Evolutionary conservation across 2,888 invertebrate species (phyloP), one percentile per base, ranked within the genome.

Genomic region (Sinopyrophorus schimmeli): DNA sequence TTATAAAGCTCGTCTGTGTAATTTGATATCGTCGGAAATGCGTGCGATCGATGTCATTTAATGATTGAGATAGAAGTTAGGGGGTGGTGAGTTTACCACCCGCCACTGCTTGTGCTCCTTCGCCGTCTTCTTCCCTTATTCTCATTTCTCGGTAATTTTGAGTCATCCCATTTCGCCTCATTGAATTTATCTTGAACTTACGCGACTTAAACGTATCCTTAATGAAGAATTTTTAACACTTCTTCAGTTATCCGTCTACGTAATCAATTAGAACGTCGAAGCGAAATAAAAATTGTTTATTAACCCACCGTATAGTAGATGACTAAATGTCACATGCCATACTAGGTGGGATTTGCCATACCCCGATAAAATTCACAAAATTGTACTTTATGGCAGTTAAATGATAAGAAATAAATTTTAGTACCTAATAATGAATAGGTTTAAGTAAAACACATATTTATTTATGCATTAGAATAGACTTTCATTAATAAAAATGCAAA

Each of bases 41-140:
- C 52, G 52, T 52, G 52, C 42, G 52, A 52, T 52, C 52, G 52
- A 52, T 47, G 52, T 52, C 52, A 52, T 52, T 52, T 52, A 52
- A 47, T 47, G 52, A 52, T 47, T 52, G 52, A 43, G 47, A 47
- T 52, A 43, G 52, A 47, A 47, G 38, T 47, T 47, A 37, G 40
- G 28, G 51, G 44, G 39, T 17, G 37, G 31, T 18, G 27, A 12
- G 16, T 24, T 38, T n/a, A n/a, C n/a, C n/a, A n/a, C n/a, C n/a
- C 35, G 28, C 37, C 42, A 30, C 31, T 27, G 10, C 27, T 35
- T 20, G 31, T 47, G 34, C 47, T 40, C 15, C 42, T 40, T 20
- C 47, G 47, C 30, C 47, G 11, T 39, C 47, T 23, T 47, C 43
- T 32, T 42, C 38, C 31, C 39, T 40, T 30, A 30, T 41, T 40